Evolutionary conservation across 92 coral and sea anemone genomes (phyloP).

Genomic region (Pocillopora meandrina): DNA sequence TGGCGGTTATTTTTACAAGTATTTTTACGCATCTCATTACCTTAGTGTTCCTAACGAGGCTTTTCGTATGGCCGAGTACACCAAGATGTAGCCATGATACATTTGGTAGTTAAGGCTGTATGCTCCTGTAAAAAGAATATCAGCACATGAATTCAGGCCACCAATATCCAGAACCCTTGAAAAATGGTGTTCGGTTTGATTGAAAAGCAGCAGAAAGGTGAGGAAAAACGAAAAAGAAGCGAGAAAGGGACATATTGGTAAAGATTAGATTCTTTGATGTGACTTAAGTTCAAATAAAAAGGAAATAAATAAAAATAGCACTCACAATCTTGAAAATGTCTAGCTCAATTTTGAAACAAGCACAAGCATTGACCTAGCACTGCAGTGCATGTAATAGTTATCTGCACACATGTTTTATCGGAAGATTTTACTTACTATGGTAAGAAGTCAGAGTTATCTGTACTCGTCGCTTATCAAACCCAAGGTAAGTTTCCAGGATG

Average conservation of each 20-base stretch:
- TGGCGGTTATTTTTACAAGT: background rate
- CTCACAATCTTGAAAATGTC: too few species aligned
- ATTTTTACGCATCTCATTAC: slow-evolving; percentile 32
- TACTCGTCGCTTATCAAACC: slow-evolving; percentile 86
- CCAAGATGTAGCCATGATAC: slow-evolving; percentile 97
- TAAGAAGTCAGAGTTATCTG: slow-evolving; percentile 93
- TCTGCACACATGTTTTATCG: too few species aligned
- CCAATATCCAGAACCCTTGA: background rate
- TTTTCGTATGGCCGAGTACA: slow-evolving; percentile 93
- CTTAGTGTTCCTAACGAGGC: slow-evolving; percentile 95
- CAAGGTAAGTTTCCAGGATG: slow-evolving; percentile 90
- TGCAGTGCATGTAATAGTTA: too few species aligned
- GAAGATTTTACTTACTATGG: slow-evolving; percentile 79
- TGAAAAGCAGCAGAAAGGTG: too few species aligned
- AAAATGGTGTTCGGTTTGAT: too few species aligned
- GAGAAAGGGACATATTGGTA: too few species aligned
- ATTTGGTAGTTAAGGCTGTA: slow-evolving; percentile 92
- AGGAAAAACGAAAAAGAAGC: too few species aligned
- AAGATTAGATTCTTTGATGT: too few species aligned
- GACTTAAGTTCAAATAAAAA: too few species aligned
- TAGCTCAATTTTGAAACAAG: too few species aligned
- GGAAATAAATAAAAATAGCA: too few species aligned
- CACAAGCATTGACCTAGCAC: too few species aligned
- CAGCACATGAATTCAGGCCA: background rate
- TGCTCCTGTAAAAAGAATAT: slow-evolving; percentile 70